phyloP scores from a whole-genome alignment of 2,888 invertebrate species.

The Mythimna lalbum region DNA sequence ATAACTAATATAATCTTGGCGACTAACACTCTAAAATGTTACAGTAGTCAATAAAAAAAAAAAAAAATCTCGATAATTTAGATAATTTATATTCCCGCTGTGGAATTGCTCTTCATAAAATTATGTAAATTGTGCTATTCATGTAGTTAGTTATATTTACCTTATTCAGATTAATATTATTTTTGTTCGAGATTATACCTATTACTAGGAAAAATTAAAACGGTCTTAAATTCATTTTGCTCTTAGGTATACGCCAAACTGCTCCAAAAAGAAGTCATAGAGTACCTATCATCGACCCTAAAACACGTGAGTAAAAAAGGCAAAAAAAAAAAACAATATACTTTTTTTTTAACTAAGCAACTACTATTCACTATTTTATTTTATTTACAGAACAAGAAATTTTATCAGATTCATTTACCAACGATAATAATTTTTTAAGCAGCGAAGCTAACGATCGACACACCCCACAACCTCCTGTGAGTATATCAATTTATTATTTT shows the following conservation, averaged over 20 bases:
- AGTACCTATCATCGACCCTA: slow-evolving; percentile 83
- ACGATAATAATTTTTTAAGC: slow-evolving; percentile 81
- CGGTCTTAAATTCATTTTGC: slow-evolving; percentile 38
- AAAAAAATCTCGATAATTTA: neutral
- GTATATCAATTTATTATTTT: slow-evolving; percentile 59
- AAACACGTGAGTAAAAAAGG: slow-evolving; percentile 79
- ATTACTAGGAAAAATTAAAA: slow-evolving; percentile 11
- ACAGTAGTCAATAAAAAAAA: neutral
- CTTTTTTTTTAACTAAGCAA: slow-evolving; percentile 13
- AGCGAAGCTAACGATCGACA: slow-evolving; percentile 88
- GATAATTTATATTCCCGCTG: slow-evolving; percentile 4
- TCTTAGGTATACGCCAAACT: slow-evolving; percentile 80
- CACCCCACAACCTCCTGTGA: slow-evolving; percentile 88
- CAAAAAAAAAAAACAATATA: neutral
- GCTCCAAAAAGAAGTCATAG: slow-evolving; percentile 81
- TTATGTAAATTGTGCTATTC: slow-evolving; percentile 14
- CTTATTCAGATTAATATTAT: slow-evolving; percentile 7
- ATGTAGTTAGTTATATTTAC: slow-evolving; percentile 26
- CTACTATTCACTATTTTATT: slow-evolving; percentile 39
- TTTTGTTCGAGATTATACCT: slow-evolving; percentile 4
- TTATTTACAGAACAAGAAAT: slow-evolving; percentile 86
- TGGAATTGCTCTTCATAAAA: slow-evolving; percentile 5
- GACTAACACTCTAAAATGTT: neutral
- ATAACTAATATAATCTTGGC: slow-evolving; percentile 5
- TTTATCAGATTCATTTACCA: slow-evolving; percentile 84